Evolutionary conservation across 1,140 invertebrate species (phyloP).

Genomic region (Philopotamus ludificatus): DNA sequence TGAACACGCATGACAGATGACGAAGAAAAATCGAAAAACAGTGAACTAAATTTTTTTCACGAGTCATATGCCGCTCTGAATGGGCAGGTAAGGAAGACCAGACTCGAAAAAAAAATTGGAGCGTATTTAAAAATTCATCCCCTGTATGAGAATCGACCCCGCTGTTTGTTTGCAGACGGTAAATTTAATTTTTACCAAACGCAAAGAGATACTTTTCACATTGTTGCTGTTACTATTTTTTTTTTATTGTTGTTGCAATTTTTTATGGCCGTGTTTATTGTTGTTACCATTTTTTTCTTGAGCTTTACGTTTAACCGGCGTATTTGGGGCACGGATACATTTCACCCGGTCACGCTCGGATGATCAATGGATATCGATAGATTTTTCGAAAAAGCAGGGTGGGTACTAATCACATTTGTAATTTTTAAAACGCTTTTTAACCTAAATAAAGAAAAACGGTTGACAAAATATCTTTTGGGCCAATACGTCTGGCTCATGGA

Average conservation of each 20-base stretch:
- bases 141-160: not conserved
- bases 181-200: slow-evolving; percentile 33
- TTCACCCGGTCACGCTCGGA: slow-evolving; percentile 39
- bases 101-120: slow-evolving; percentile 14
- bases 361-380: slow-evolving; percentile 42
- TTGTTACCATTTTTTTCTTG: slow-evolving; percentile 34
- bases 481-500: no score
- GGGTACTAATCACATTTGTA: no score
- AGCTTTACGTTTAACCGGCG: slow-evolving; percentile 23
- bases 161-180: slow-evolving; percentile 37
- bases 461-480: no score
- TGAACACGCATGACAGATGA: slow-evolving; percentile 41
- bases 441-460: no score
- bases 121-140: slow-evolving; percentile 40
- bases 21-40: slow-evolving; percentile 42
- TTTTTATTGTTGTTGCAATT: slow-evolving; percentile 21
- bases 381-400: not conserved
- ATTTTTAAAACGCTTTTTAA: no score
- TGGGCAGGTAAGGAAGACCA: slow-evolving; percentile 10
- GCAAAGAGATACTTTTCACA: slow-evolving; percentile 40
- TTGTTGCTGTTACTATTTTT: slow-evolving; percentile 31
- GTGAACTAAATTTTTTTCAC: slow-evolving; percentile 38
- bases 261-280: slow-evolving; percentile 38
- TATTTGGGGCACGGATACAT: slow-evolving; percentile 33
- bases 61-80: slow-evolving; percentile 16